phyloP scores from a whole-genome alignment of 2,888 invertebrate species.

The Amphipyra tragopoginis region DNA sequence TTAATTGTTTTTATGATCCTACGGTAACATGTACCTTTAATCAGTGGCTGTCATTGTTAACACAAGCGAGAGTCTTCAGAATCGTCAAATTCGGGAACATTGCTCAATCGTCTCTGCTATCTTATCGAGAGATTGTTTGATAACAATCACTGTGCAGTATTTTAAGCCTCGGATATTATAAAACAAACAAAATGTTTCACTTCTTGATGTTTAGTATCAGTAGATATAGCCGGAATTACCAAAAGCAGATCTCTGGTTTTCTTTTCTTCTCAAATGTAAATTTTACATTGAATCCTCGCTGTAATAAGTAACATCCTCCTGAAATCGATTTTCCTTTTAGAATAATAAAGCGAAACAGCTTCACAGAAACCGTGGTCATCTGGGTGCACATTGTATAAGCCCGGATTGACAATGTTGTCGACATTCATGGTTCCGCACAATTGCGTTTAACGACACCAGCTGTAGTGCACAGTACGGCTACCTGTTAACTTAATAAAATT shows the following conservation, averaged over 20 bases:
- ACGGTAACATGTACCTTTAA: constrained; percentile 1
- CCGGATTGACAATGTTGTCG: background rate
- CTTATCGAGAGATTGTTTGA: constrained; percentile 54
- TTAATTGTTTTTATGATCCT: background rate
- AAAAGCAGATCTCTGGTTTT: no score
- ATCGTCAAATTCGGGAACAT: constrained; percentile 1
- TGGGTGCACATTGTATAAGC: no score
- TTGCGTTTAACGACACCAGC: background rate
- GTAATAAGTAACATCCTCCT: background rate
- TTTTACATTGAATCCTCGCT: background rate
- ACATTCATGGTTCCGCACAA: background rate
- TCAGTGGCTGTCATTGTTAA: background rate
- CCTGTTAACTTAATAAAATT: background rate
- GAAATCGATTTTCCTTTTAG: constrained; percentile 2
- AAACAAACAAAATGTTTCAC: constrained; percentile 20
- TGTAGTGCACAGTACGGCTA: background rate
- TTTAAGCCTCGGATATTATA: constrained; percentile 21
- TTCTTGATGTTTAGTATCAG: constrained; percentile 1
- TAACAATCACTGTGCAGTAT: constrained; percentile 38
- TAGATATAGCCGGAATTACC: no score
- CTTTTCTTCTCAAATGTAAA: no score
- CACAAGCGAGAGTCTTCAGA: background rate
- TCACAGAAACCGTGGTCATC: background rate
- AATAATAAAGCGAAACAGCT: background rate
- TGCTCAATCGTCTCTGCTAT: constrained; percentile 28